These are phyloP conservation scores for Amblyopsis hoosieri DNA, from an alignment of 2,797 vertebrate species.

Conservation along the genomic window DNA sequence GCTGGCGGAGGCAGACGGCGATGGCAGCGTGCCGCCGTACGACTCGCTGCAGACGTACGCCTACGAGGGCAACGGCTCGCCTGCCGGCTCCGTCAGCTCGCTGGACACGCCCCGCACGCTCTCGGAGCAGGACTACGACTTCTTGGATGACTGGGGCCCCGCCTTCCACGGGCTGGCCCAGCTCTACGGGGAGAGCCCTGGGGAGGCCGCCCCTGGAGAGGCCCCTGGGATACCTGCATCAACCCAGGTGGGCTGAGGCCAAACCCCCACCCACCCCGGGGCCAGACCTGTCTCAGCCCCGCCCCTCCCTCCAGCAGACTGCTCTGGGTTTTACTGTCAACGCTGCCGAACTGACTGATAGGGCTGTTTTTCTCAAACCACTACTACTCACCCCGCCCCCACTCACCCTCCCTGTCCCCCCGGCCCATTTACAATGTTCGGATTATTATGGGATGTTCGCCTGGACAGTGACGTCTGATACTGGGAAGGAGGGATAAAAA, in stretches of 20 bases:
- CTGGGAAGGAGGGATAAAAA: conserved; percentile 69
- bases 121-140: conserved; percentile 92
- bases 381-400: conserved; percentile 24
- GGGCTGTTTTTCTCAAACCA: no score
- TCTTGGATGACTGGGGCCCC: conserved; percentile 93
- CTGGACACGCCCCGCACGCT: conserved; percentile 87
- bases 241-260: not conserved
- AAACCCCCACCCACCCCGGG: not conserved
- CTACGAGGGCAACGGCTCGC: conserved; percentile 94
- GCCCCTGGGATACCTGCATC: conserved; percentile 13
- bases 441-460: conserved; percentile 74
- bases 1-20: conserved; percentile 89
- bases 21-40: conserved; percentile 90
- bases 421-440: no score
- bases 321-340: conserved; percentile 63
- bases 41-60: conserved; percentile 98
- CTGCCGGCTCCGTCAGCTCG: conserved; percentile 91
- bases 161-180: conserved; percentile 94
- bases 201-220: conserved; percentile 49
- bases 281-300: no score
- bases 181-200: conserved; percentile 86
- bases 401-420: no score
- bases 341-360: no score
- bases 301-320: conserved; percentile 52
- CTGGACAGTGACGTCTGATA: conserved; percentile 77